These are phyloP conservation scores for Lycaon pictus DNA, from an alignment of 2,113 vertebrate genomes.

Conservation along the genomic window DNA sequence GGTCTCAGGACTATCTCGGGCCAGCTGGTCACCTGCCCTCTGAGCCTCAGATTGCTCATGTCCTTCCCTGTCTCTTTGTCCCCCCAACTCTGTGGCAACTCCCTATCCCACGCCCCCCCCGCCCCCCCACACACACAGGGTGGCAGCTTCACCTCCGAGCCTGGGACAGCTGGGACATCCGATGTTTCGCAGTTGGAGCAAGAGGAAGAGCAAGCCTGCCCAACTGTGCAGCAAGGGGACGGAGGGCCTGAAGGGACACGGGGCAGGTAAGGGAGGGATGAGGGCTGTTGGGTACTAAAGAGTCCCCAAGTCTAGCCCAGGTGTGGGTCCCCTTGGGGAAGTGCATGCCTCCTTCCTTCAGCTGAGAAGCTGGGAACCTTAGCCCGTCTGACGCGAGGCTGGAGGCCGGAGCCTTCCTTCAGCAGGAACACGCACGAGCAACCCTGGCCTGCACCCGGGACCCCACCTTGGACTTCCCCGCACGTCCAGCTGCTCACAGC, in stretches of 20 bases:
- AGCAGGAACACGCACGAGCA: accelerated
- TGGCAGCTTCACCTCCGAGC: neutral
- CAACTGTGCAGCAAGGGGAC: neutral
- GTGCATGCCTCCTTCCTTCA: neutral
- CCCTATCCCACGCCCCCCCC: too few species aligned
- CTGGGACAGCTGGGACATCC: accelerated
- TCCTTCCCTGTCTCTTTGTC: neutral
- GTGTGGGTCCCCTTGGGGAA: neutral
- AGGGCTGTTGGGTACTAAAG: neutral
- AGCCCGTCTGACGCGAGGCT: neutral
- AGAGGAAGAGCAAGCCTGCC: neutral
- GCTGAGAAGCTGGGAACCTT: neutral
- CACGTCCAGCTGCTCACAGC: accelerated
- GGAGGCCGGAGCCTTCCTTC: neutral
- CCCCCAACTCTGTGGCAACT: neutral
- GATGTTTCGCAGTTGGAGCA: neutral
- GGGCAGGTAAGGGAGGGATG: too few species aligned
- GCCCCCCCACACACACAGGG: too few species aligned
- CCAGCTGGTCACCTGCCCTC: neutral
- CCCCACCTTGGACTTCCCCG: neutral
- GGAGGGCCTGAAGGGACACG: accelerated
- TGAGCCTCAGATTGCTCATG: neutral
- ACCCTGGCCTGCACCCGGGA: accelerated
- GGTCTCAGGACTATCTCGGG: accelerated
- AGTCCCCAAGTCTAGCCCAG: neutral